Base-by-base conservation (phyloP, 2,113 vertebrate genomes). In the Brienomyrus brachyistius region DNA sequence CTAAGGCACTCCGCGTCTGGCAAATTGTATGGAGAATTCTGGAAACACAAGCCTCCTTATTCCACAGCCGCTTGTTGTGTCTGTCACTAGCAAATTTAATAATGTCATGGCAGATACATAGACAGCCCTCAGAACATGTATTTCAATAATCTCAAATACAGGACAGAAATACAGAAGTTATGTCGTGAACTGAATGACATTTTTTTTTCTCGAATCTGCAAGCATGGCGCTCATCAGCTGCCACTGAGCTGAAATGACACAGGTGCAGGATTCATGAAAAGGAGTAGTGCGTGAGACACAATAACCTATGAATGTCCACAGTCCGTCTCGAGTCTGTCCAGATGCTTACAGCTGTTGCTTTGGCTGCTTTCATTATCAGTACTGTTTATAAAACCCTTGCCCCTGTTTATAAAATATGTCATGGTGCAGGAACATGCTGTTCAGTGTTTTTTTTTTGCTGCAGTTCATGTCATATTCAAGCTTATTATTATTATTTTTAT, bases 311-410 rank as follows among this genome's bases (percentile, higher is more conserved):
- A 31, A 77, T 88, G 62, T 50, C 40, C 52, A 31, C 13, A 74
- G 23, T 66, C 1, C 13, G 0, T 54, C 31, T 15, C n/a, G 50
- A 27, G 48, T 54, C 54, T 40, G 1, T 89, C 27, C 88, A 89
- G 88, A 70, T 89, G 74, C 27, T 40, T 17, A 56, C 88, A 89
- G 74, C 88, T 89, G 70, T 40, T 89, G 13, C 47, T 27, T 59
- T 23, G 43, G 87, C 31, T 66, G 35, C 87, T 88, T 62, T 40
- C 35, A 45, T 56, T 88, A 27, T 62, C 31, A 45, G 54, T 59
- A 88, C 43, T n/a, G 40, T 88, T 45, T 88, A 15, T 35, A 66
- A 8, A 62, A 88, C 52, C 35, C 10, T 62, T 66, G 56, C 1
- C 54, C 6, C 17, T 62, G 54, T 88, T 88, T 88, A 62, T 27